A percentile compares a stretch with the other conserved stretches of the same genome.
These are phyloP conservation scores for Gambusia holbrooki DNA, from an alignment of 2,113 vertebrate genomes.

Conservation along the genomic window DNA sequence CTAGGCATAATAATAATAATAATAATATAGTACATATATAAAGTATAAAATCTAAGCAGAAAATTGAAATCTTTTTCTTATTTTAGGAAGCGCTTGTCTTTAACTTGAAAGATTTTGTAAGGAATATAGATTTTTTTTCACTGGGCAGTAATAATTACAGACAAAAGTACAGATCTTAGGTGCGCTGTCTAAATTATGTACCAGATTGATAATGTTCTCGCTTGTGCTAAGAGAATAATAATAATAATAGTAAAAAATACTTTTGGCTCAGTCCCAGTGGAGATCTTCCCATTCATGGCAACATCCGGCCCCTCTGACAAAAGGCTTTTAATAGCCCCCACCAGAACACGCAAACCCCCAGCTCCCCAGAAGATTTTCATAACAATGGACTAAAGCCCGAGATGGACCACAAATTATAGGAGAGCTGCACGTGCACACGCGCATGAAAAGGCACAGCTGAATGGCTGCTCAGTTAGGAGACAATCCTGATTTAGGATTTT, in stretches of 20 bases:
- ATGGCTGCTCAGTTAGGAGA: not conserved
- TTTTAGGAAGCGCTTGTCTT: not conserved
- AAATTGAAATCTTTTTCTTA: not conserved
- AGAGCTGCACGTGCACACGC: constrained; percentile 28
- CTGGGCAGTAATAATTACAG: constrained; percentile 1
- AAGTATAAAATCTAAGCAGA: not conserved
- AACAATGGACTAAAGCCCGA: constrained; percentile 53
- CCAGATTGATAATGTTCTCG: constrained; percentile 28
- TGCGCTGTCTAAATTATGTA: constrained; percentile 8
- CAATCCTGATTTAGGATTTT: constrained; percentile 1
- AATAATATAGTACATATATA: too few species aligned
- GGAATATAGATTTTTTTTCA: not conserved
- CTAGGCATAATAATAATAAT: too few species aligned
- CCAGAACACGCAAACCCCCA: constrained; percentile 3
- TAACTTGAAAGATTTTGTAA: constrained; percentile 1
- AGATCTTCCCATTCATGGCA: constrained; percentile 61
- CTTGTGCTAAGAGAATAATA: not conserved
- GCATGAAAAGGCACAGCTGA: not conserved
- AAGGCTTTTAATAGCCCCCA: constrained; percentile 59
- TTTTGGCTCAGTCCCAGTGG: constrained; percentile 56
- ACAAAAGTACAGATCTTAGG: constrained; percentile 1
- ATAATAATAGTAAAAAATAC: not conserved
- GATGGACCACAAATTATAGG: constrained; percentile 48
- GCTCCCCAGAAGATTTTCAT: constrained; percentile 45
- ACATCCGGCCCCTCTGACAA: constrained; percentile 71